A percentile compares a stretch with the other conserved stretches of the same genome.
phyloP scores from a whole-genome alignment of 2,797 vertebrate species.

The Tamandua tetradactyla region DNA sequence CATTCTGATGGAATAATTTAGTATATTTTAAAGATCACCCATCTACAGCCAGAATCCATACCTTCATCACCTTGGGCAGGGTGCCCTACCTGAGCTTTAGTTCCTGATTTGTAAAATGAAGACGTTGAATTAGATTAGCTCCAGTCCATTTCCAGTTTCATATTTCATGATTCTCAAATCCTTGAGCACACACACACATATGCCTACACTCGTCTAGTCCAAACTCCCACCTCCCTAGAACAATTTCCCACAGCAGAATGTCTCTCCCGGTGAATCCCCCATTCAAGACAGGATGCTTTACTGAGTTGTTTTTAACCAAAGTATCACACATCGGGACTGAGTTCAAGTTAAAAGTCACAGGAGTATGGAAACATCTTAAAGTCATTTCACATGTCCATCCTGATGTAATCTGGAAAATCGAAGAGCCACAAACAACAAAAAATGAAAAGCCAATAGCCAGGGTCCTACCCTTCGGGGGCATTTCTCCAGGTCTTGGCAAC shows the following conservation, averaged over 20 bases:
- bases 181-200: not conserved
- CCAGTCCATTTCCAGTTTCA: not conserved
- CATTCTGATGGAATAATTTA: not conserved
- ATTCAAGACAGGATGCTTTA: not conserved
- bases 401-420: constrained; percentile 96
- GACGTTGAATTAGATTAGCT: not conserved
- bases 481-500: constrained; percentile 88
- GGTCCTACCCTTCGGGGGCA: constrained; percentile 87
- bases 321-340: constrained; percentile 62
- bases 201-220: not conserved
- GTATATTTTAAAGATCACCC: not conserved
- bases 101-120: not conserved
- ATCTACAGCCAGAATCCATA: not conserved
- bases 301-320: constrained; percentile 46
- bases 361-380: constrained; percentile 41
- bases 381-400: constrained; percentile 92
- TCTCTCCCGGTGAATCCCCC: not conserved
- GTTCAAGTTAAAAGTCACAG: constrained; percentile 70
- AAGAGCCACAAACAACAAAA: constrained; percentile 91
- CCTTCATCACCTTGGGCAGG: not conserved
- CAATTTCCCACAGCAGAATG: not conserved
- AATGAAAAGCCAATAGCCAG: constrained; percentile 91
- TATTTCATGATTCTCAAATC: not conserved
- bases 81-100: not conserved
- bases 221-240: not conserved